Conservation (phyloP, 2,113 vertebrate genomes). For the Bubo bubo region DNA sequence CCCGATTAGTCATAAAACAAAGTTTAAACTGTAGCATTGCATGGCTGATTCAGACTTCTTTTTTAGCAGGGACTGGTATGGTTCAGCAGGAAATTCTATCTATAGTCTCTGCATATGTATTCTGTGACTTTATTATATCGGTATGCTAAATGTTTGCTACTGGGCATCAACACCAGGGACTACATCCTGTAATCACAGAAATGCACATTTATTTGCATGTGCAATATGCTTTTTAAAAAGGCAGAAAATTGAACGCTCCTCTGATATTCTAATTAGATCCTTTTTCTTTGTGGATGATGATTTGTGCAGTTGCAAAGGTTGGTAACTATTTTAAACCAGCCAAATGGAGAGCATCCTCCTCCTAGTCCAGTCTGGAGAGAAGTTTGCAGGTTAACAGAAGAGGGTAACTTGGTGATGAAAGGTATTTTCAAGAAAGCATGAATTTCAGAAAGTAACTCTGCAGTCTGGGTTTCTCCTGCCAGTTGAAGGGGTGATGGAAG, state of each 20-base stretch:
- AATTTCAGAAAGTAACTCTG: not conserved
- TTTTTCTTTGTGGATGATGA: not conserved
- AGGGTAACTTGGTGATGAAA: not conserved
- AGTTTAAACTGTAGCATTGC: not conserved
- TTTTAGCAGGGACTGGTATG: rapidly evolving
- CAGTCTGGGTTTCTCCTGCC: not conserved
- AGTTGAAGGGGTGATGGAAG: not conserved
- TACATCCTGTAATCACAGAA: not conserved
- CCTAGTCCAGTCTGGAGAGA: not conserved
- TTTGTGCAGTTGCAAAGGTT: not conserved
- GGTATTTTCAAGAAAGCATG: not conserved
- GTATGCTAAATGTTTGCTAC: not conserved
- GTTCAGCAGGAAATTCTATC: not conserved
- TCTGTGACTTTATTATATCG: not conserved
- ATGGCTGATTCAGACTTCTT: not conserved
- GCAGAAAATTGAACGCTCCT: not conserved
- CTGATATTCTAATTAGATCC: not conserved
- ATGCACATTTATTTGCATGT: not conserved
- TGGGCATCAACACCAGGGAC: rapidly evolving
- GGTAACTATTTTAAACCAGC: not conserved
- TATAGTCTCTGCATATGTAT: not conserved
- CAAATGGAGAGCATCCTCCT: not conserved
- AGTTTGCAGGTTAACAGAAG: not conserved
- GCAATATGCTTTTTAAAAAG: not conserved
- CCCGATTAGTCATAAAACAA: not conserved